Base-by-base conservation (phyloP, 1,140 invertebrate genomes). In the Cephus cinctus region DNA sequence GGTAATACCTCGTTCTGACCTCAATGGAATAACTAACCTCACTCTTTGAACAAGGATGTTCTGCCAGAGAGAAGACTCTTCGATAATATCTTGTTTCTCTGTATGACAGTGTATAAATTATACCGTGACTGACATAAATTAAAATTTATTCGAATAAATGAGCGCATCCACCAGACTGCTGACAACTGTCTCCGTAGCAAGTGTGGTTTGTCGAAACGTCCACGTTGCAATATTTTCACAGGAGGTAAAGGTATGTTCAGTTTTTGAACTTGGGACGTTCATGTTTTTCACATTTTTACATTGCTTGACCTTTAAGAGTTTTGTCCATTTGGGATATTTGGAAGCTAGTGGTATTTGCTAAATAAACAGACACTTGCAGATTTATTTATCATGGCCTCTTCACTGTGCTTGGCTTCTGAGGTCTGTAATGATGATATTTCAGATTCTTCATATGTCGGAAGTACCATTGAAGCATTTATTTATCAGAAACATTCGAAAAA, bases 231-330 rank as follows among this genome's bases (percentile, higher is more conserved):
- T 50, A 30, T 52, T 40, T 43, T 53, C 57, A 47, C 58, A 51
- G 22, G 47, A 66, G 43, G 43, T 57, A 41, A 63, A 70, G 60
- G 69, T 71, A 60, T 52, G 40, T n/a, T 41, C n/a, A n/a, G n/a
- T n/a, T n/a, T n/a, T n/a, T n/a, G n/a, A n/a, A n/a, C n/a, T n/a
- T n/a, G n/a, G n/a, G n/a, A n/a, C n/a, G n/a, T n/a, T n/a, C n/a
- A n/a, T n/a, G n/a, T n/a, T n/a, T n/a, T n/a, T n/a, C n/a, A n/a
- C n/a, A n/a, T n/a, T n/a, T n/a, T n/a, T n/a, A n/a, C n/a, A n/a
- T n/a, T n/a, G n/a, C n/a, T n/a, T n/a, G n/a, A n/a, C n/a, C n/a
- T n/a, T n/a, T n/a, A n/a, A n/a, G n/a, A n/a, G n/a, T n/a, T n/a
- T n/a, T n/a, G n/a, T n/a, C n/a, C n/a, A n/a, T n/a, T n/a, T n/a